phyloP scores from a whole-genome alignment of 2,797 vertebrate species.

The Momotus momota region DNA sequence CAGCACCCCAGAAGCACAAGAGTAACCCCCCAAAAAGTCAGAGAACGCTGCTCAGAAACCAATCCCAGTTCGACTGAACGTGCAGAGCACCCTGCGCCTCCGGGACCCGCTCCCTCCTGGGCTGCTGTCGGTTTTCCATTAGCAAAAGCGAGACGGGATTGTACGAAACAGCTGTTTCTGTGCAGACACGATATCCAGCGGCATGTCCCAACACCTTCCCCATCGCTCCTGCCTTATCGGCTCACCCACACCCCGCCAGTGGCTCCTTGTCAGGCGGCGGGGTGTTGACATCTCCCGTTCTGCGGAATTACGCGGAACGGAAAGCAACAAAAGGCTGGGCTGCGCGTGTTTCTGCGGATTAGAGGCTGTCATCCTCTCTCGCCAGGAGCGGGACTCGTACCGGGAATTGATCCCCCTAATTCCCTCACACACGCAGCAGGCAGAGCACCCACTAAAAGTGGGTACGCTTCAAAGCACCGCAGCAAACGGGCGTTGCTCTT shows the following conservation, averaged over 20 bases:
- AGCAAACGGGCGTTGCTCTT: fast-evolving
- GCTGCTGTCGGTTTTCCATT: not conserved
- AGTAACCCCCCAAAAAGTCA: not conserved
- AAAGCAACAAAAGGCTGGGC: not conserved
- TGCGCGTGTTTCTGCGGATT: not conserved
- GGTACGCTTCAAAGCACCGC: not conserved
- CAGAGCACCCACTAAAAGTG: not conserved
- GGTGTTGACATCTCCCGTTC: slow-evolving; percentile 9
- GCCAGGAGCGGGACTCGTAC: not conserved
- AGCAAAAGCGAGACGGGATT: not conserved
- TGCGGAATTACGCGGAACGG: not conserved
- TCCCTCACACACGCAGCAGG: not conserved
- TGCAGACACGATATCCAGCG: slow-evolving; percentile 7
- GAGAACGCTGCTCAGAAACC: not conserved
- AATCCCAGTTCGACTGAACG: fast-evolving
- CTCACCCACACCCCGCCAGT: slow-evolving; percentile 8
- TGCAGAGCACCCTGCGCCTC: not conserved
- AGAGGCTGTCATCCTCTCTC: not conserved
- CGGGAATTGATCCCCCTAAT: not conserved
- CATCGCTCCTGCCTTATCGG: not conserved
- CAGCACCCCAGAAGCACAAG: not conserved
- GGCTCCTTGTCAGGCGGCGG: slow-evolving; percentile 5
- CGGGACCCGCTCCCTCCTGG: not conserved
- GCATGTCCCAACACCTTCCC: slow-evolving; percentile 60
- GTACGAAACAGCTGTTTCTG: not conserved